Evolutionary conservation across 2,797 vertebrate species (phyloP).

Genomic region (Lateolabrax maculatus): DNA sequence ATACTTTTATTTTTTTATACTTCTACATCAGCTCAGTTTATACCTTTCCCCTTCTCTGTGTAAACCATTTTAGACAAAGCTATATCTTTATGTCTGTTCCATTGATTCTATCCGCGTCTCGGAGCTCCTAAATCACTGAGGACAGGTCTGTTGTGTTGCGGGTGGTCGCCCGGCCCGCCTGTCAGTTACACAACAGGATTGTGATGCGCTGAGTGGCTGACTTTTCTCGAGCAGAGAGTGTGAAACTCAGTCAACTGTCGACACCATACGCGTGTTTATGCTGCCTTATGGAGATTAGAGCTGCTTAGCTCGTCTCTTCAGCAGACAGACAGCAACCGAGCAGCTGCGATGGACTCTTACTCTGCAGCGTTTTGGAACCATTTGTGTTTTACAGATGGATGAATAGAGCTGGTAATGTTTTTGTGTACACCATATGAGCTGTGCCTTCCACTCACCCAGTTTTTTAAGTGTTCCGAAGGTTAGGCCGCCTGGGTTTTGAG

Average conservation of each 20-base stretch:
- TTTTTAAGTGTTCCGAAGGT: conserved; percentile 31
- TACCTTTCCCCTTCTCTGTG: not conserved
- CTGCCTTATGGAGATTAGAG: conserved; percentile 57
- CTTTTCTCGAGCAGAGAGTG: conserved; percentile 18
- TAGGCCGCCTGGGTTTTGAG: conserved; percentile 15
- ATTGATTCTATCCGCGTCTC: not conserved
- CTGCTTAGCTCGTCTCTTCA: conserved; percentile 25
- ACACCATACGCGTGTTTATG: conserved; percentile 40
- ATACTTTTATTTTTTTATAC: conserved; percentile 9
- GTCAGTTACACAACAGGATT: conserved; percentile 25
- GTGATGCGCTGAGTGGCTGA: conserved; percentile 41
- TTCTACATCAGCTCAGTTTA: conserved; percentile 23
- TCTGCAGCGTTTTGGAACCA: conserved; percentile 36
- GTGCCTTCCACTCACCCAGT: conserved; percentile 7
- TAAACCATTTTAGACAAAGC: conserved; percentile 35
- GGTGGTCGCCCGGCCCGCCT: not conserved
- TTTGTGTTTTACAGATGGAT: conserved; percentile 59
- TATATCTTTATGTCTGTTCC: conserved; percentile 11
- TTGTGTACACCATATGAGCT: conserved; percentile 31
- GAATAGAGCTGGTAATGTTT: conserved; percentile 36
- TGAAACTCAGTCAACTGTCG: conserved; percentile 33
- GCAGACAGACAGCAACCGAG: conserved; percentile 32
- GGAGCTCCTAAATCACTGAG: conserved; percentile 24
- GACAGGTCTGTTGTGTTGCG: conserved; percentile 14
- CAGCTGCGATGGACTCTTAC: conserved; percentile 39